phyloP scores from a whole-genome alignment of 2,888 invertebrate genomes.

The Mamestra brassicae region DNA sequence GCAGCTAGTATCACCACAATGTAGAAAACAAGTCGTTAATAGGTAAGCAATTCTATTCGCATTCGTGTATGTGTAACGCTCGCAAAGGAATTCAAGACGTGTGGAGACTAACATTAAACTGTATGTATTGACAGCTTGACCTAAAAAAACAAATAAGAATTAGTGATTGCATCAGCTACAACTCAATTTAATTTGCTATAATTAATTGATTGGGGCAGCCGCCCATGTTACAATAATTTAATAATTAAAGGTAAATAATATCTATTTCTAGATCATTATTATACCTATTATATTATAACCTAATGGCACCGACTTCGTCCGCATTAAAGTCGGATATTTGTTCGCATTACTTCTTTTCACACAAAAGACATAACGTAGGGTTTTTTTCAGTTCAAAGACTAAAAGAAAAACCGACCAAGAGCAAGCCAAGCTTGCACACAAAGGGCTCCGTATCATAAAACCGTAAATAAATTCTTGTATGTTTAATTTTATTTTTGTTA shows the following conservation, averaged over 20 bases:
- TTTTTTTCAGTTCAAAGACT: neutral
- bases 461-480: too few species aligned
- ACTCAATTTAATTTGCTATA: neutral
- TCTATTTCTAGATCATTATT: too few species aligned
- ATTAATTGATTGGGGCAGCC: neutral
- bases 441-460: too few species aligned
- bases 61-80: conserved; percentile 14
- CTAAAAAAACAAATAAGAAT: conserved; percentile 12
- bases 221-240: neutral
- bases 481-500: too few species aligned
- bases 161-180: neutral
- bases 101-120: conserved; percentile 5
- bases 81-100: conserved; percentile 31
- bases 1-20: neutral
- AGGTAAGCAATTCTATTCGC: conserved; percentile 23
- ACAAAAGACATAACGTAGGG: too few species aligned
- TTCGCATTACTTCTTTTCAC: too few species aligned
- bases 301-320: too few species aligned
- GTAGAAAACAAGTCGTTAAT: conserved; percentile 25
- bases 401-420: neutral
- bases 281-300: too few species aligned
- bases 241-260: too few species aligned
- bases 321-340: too few species aligned
- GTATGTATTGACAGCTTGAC: conserved; percentile 7
- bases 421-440: too few species aligned